A percentile compares a stretch with the other conserved stretches of the same genome.
Conservation (phyloP, 2,113 vertebrate genomes). For the Polypterus senegalus region DNA sequence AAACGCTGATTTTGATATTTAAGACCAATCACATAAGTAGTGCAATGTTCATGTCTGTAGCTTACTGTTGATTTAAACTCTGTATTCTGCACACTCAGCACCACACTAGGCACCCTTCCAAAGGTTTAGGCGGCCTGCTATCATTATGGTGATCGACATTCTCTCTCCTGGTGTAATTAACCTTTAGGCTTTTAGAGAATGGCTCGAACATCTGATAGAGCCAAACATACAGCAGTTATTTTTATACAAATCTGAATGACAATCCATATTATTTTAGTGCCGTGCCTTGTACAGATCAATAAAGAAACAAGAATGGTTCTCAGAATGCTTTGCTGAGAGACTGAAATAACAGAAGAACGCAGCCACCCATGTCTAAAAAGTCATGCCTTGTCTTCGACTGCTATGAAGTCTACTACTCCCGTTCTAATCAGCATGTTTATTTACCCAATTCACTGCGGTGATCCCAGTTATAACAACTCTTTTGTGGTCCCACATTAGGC, state of each 20-base stretch:
- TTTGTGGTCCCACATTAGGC: too few relatives aligned
- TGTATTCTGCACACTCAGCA: background rate
- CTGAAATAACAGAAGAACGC: constrained; percentile 53
- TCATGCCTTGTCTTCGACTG: constrained; percentile 3
- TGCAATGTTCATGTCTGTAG: too few relatives aligned
- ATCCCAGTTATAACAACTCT: background rate
- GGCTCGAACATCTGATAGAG: background rate
- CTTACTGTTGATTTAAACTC: background rate
- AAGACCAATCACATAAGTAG: too few relatives aligned
- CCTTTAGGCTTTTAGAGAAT: background rate
- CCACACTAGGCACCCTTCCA: background rate
- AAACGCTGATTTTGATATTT: too few relatives aligned
- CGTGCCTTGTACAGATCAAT: constrained; percentile 26
- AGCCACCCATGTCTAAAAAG: constrained; percentile 27
- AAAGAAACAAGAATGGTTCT: constrained; percentile 19
- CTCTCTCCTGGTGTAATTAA: background rate
- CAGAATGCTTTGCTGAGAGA: constrained; percentile 42
- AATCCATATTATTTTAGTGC: constrained; percentile 9
- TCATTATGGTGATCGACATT: background rate
- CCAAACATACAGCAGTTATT: too few relatives aligned
- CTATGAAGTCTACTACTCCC: constrained; percentile 3
- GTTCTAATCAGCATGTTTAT: too few relatives aligned
- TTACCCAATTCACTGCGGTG: background rate
- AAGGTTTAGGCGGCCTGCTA: background rate
- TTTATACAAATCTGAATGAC: constrained; percentile 18